phyloP scores from a whole-genome alignment of 2,797 vertebrate species.

The Gallinago stenura region DNA sequence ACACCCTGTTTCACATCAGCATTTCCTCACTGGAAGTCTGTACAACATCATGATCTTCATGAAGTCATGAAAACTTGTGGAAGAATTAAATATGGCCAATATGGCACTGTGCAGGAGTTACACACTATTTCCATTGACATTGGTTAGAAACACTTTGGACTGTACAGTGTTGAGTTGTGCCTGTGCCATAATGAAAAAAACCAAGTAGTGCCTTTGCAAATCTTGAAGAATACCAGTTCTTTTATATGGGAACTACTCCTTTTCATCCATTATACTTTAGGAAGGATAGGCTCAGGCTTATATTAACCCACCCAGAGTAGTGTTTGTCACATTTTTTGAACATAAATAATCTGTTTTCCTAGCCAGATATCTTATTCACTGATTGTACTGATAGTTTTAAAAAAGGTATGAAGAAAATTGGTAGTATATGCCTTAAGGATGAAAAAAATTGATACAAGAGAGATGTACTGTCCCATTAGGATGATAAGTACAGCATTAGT shows the following conservation, averaged over 20 bases:
- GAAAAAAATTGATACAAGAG: neutral
- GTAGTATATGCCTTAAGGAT: neutral
- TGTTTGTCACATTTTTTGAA: neutral
- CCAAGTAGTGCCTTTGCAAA: neutral
- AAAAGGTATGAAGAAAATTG: neutral
- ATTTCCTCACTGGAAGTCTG: neutral
- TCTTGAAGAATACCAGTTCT: neutral
- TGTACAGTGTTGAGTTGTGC: neutral
- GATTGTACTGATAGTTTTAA: neutral
- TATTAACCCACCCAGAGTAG: neutral
- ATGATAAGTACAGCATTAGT: neutral
- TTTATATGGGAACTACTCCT: neutral
- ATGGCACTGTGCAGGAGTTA: neutral
- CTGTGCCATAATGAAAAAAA: neutral
- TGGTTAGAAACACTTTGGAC: neutral
- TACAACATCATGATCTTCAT: neutral
- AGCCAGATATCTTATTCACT: neutral
- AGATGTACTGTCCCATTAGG: neutral
- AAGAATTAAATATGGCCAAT: neutral
- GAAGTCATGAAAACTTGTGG: neutral
- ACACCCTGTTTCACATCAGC: neutral
- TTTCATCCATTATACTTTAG: neutral
- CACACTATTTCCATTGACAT: neutral
- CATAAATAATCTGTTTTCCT: neutral
- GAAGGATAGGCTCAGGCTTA: neutral